Percentiles rank a stretch among this genome's conserved stretches.
These are phyloP conservation scores for Allenopithecus nigroviridis DNA, from an alignment of 2,797 vertebrate genomes.

Conservation along the genomic window DNA sequence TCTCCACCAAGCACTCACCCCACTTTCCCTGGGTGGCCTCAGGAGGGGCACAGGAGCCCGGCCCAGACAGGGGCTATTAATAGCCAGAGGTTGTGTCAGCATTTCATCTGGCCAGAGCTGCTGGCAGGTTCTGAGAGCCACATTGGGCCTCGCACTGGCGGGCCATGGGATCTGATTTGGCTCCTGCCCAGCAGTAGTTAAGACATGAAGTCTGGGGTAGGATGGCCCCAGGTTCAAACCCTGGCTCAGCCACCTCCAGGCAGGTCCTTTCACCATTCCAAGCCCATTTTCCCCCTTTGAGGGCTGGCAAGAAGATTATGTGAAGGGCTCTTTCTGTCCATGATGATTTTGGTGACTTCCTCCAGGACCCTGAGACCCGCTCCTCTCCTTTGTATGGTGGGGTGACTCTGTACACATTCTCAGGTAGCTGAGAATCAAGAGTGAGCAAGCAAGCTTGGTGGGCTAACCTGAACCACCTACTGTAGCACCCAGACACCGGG, in stretches of 20 bases:
- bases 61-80: constrained; percentile 37
- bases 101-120: not conserved
- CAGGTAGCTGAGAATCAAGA: not conserved
- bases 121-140: not conserved
- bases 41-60: not conserved
- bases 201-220: not conserved
- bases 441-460: too few relatives aligned
- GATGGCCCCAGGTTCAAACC: not conserved
- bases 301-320: too few relatives aligned
- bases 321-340: not conserved
- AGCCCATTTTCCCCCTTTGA: not conserved
- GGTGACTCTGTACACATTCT: not conserved
- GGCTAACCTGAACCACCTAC: not conserved
- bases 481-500: not conserved
- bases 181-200: not conserved
- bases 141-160: too few relatives aligned
- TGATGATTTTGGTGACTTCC: not conserved
- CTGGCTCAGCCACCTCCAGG: not conserved
- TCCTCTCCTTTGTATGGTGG: not conserved
- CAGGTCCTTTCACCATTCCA: not conserved
- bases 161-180: not conserved
- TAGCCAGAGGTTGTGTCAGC: constrained; percentile 58
- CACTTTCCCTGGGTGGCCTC: not conserved
- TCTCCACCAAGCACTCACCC: not conserved
- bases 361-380: not conserved